phyloP scores from a whole-genome alignment of 2,797 vertebrate genomes.

The Melanotaenia parkinsoni region DNA sequence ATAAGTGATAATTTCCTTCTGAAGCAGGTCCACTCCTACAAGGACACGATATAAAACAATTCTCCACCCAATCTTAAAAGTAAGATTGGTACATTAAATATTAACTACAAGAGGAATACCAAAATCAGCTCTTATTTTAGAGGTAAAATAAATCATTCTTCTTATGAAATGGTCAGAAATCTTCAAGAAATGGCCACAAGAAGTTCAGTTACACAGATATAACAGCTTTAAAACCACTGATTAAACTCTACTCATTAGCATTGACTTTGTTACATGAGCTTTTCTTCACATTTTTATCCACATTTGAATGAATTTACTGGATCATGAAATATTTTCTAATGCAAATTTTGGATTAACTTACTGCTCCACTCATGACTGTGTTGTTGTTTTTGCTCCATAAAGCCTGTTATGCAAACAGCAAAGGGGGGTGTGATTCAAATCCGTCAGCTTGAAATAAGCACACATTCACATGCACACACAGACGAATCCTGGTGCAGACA shows the following conservation, averaged over 20 bases:
- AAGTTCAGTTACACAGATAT: neutral
- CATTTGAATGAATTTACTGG: neutral
- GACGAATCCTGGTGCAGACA: conserved; percentile 68
- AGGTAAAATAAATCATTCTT: neutral
- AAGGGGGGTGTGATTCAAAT: conserved; percentile 49
- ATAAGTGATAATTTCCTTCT: conserved; percentile 66
- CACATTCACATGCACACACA: conserved; percentile 29
- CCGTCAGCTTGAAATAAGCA: conserved; percentile 59
- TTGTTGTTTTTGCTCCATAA: conserved; percentile 33
- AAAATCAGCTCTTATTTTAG: neutral
- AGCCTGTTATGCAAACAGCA: conserved; percentile 55
- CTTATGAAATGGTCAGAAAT: neutral
- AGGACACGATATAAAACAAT: conserved; percentile 17
- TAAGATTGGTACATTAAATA: neutral
- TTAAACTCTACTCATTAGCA: neutral
- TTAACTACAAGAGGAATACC: neutral
- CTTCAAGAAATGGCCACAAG: neutral
- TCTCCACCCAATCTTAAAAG: neutral
- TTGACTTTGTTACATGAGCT: neutral
- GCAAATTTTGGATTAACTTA: conserved; percentile 4
- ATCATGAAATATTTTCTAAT: neutral
- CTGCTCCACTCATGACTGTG: conserved; percentile 15
- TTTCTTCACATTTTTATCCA: neutral
- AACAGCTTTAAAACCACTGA: too few species aligned
- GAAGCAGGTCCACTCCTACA: conserved; percentile 9